These are phyloP conservation scores for Gambelia wislizenii DNA, from an alignment of 2,797 vertebrate genomes.

Conservation along the genomic window DNA sequence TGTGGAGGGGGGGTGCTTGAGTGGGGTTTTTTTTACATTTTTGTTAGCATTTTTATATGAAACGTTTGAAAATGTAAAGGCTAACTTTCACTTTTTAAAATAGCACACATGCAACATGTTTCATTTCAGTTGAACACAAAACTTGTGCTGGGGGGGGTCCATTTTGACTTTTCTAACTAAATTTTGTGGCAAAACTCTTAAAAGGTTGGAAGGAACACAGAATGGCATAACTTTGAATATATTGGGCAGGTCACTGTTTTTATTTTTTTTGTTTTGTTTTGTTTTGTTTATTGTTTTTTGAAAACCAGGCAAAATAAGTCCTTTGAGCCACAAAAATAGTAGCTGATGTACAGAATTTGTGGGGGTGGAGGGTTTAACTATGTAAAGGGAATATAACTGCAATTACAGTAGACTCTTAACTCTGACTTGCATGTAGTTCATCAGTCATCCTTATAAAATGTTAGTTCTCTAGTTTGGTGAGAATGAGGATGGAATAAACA, in stretches of 20 bases:
- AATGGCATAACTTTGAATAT: slow-evolving; percentile 42
- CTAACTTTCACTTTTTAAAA: slow-evolving; percentile 67
- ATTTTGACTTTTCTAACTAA: slow-evolving; percentile 76
- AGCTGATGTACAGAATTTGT: slow-evolving; percentile 61
- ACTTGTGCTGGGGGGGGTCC: slow-evolving; percentile 57
- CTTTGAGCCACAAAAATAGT: slow-evolving; percentile 59
- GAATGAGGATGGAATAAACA: slow-evolving; percentile 57
- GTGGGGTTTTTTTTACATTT: slow-evolving; percentile 74
- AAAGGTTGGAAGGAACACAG: slow-evolving; percentile 56
- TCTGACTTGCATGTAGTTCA: slow-evolving; percentile 60
- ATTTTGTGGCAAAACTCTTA: slow-evolving; percentile 66
- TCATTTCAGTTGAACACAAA: slow-evolving; percentile 67
- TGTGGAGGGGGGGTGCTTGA: slow-evolving; percentile 64
- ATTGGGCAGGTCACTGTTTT: slow-evolving; percentile 49
- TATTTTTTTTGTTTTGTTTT: slow-evolving; percentile 16
- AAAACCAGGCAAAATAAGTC: slow-evolving; percentile 53
- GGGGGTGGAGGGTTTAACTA: slow-evolving; percentile 34
- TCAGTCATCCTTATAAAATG: slow-evolving; percentile 53
- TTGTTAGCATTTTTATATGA: slow-evolving; percentile 73
- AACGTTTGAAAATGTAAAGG: slow-evolving; percentile 75
- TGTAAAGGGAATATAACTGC: slow-evolving; percentile 53
- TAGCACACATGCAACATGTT: slow-evolving; percentile 69
- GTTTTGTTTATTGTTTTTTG: slow-evolving; percentile 44
- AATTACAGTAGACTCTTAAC: slow-evolving; percentile 53
- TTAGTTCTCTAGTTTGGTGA: slow-evolving; percentile 54